phyloP scores from a whole-genome alignment of 2,113 vertebrate genomes.

The Colaptes auratus region DNA sequence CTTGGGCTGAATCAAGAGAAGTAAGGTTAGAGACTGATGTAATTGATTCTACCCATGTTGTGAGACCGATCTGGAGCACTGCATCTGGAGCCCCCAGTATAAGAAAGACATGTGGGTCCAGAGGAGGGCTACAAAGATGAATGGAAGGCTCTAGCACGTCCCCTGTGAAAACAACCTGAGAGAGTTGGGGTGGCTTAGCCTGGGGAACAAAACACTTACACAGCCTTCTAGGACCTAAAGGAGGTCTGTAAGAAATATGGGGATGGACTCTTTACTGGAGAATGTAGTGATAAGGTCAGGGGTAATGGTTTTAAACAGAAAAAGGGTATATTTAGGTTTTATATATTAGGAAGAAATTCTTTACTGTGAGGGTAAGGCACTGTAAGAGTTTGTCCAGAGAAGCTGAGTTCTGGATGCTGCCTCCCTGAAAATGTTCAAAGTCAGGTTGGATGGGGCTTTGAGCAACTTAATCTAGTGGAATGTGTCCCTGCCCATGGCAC shows the following conservation, averaged over 20 bases:
- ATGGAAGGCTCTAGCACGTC: background rate
- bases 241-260: background rate
- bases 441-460: background rate
- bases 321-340: background rate
- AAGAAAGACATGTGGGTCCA: background rate
- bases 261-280: too few relatives aligned
- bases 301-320: background rate
- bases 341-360: background rate
- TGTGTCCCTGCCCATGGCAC: background rate
- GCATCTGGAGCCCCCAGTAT: background rate
- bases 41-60: background rate
- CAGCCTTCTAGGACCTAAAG: too few relatives aligned
- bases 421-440: background rate
- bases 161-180: background rate
- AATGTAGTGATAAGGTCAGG: background rate
- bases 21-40: background rate
- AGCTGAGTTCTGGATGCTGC: background rate
- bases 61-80: background rate
- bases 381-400: background rate
- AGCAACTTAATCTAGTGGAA: background rate
- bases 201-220: background rate
- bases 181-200: too few relatives aligned
- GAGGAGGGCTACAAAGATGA: too few relatives aligned
- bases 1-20: too few relatives aligned
- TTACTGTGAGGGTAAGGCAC: background rate